A percentile compares a stretch with the other conserved stretches of the same genome.
These are phyloP conservation scores for Catocala nupta DNA, from an alignment of 2,888 invertebrate species.

Conservation along the genomic window DNA sequence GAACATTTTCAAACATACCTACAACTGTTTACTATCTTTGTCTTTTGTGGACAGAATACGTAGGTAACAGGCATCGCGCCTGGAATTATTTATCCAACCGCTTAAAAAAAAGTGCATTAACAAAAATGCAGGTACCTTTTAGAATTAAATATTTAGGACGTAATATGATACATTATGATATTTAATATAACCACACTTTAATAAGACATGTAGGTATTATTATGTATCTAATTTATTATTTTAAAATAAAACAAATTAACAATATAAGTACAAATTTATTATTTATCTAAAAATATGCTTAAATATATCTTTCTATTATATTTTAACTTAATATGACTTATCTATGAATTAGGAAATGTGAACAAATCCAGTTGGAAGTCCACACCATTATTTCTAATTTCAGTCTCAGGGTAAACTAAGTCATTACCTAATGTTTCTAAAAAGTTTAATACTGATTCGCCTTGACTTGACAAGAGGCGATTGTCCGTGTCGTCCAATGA, in stretches of 20 bases:
- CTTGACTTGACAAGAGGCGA: constrained; percentile 56
- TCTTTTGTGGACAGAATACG: too few species aligned
- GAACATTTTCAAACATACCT: too few species aligned
- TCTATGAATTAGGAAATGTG: constrained; percentile 74
- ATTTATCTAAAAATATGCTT: constrained; percentile 50
- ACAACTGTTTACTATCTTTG: too few species aligned
- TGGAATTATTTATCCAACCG: too few species aligned
- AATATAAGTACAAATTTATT: constrained; percentile 52
- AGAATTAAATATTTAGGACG: too few species aligned
- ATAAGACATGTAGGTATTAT: too few species aligned
- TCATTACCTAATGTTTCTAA: constrained; percentile 78
- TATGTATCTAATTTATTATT: neutral
- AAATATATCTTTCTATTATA: constrained; percentile 38
- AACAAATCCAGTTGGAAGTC: constrained; percentile 82
- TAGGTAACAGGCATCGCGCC: too few species aligned
- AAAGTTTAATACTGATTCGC: constrained; percentile 79
- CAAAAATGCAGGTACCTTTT: too few species aligned
- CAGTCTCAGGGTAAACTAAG: constrained; percentile 77
- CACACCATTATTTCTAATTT: constrained; percentile 75
- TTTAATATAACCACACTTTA: too few species aligned
- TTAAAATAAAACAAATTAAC: constrained; percentile 38
- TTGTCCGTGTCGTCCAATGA: constrained; percentile 38
- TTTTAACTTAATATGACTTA: constrained; percentile 28
- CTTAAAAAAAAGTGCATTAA: too few species aligned
- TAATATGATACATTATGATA: too few species aligned